Percentiles rank a stretch among this genome's conserved stretches.
These are phyloP conservation scores for Oreochromis aureus DNA, from an alignment of 2,113 vertebrate genomes.

Conservation along the genomic window DNA sequence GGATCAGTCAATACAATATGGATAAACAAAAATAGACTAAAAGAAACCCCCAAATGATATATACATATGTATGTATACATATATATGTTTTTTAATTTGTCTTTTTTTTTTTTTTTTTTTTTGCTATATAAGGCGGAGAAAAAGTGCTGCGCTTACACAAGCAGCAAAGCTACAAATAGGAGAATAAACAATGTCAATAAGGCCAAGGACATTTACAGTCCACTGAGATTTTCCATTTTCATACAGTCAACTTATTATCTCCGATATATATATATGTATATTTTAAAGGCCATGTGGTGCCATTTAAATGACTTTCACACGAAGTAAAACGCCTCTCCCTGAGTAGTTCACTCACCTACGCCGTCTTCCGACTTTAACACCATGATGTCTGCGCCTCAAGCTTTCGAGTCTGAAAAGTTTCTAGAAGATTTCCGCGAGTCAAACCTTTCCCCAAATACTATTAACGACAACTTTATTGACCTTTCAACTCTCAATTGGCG, in stretches of 20 bases:
- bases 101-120: background rate
- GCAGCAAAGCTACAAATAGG: background rate
- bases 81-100: background rate
- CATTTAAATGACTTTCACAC: background rate
- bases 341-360: conserved; percentile 67
- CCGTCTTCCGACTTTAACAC: conserved; percentile 79
- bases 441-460: background rate
- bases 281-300: background rate
- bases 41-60: accelerated
- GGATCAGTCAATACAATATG: background rate
- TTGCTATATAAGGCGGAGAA: background rate
- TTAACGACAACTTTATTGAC: background rate
- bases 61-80: background rate
- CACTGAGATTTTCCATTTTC: background rate
- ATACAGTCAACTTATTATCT: background rate
- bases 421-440: background rate
- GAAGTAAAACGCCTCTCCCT: background rate
- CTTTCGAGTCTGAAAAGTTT: conserved; percentile 17
- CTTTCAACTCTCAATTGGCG: background rate
- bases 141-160: background rate
- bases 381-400: conserved; percentile 52
- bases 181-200: conserved; percentile 13
- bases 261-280: background rate
- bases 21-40: background rate
- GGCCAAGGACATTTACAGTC: background rate